Conservation (phyloP, 2,797 vertebrate species). For the Rhinella marina region DNA sequence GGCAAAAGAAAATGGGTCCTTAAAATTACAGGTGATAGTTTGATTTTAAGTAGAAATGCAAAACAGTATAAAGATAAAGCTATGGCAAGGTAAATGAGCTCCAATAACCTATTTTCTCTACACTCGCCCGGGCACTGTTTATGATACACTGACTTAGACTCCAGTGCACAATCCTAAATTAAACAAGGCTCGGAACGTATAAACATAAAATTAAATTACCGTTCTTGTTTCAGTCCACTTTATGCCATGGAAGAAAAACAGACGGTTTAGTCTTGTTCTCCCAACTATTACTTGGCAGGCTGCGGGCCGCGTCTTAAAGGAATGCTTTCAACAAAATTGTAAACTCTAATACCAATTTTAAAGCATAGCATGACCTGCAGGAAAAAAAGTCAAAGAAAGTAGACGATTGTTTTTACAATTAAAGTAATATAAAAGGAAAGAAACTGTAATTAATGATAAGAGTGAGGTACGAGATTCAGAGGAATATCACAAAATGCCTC, state of each 20-base stretch:
- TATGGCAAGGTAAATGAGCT: conserved; percentile 63
- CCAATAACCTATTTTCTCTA: conserved; percentile 42
- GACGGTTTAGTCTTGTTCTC: conserved; percentile 60
- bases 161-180: conserved; percentile 58
- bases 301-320: conserved; percentile 65
- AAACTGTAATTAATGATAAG: conserved; percentile 68
- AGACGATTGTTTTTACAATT: conserved; percentile 61
- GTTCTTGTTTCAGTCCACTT: conserved; percentile 64
- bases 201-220: conserved; percentile 62
- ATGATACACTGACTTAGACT: conserved; percentile 59
- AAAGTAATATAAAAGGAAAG: conserved; percentile 67
- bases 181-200: conserved; percentile 57
- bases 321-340: conserved; percentile 68
- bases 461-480: conserved; percentile 65
- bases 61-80: conserved; percentile 57
- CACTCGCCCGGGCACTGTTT: not conserved
- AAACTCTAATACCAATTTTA: conserved; percentile 65
- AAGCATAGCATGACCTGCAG: conserved; percentile 65
- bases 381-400: conserved; percentile 55
- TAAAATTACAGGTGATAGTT: not conserved
- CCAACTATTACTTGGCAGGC: conserved; percentile 65
- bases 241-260: conserved; percentile 61
- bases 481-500: conserved; percentile 52
- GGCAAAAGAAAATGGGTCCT: not conserved
- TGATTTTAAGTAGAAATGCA: not conserved